These are phyloP conservation scores for Agrochola litura DNA, from an alignment of 2,888 invertebrate species.

Conservation along the genomic window DNA sequence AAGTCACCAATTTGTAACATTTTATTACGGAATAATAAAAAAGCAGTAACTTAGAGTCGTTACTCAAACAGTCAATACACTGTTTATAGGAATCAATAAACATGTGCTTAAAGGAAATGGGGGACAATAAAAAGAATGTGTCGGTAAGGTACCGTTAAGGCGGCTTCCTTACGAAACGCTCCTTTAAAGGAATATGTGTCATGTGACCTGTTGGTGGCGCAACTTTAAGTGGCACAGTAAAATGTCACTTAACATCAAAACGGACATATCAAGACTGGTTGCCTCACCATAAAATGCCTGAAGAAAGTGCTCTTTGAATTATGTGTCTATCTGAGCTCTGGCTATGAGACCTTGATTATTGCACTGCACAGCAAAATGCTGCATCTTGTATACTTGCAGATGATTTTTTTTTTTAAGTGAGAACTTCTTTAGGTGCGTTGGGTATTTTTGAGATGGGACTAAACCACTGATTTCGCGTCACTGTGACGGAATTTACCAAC, in stretches of 20 bases:
- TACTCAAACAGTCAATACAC: slow-evolving; percentile 23
- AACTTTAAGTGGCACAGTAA: slow-evolving; percentile 42
- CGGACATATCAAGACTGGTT: slow-evolving; percentile 28
- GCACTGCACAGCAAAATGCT: background rate
- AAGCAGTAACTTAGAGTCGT: background rate
- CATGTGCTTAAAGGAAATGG: slow-evolving; percentile 46
- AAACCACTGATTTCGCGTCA: too few species aligned
- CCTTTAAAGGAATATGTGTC: slow-evolving; percentile 66
- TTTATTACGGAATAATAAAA: background rate
- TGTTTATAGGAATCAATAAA: slow-evolving; percentile 30
- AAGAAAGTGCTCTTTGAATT: slow-evolving; percentile 2
- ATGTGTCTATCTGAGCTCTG: background rate
- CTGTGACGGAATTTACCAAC: too few species aligned
- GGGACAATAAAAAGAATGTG: slow-evolving; percentile 48
- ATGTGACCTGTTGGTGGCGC: slow-evolving; percentile 45
- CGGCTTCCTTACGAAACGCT: slow-evolving; percentile 59
- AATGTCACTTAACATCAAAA: slow-evolving; percentile 52
- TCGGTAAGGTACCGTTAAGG: slow-evolving; percentile 49
- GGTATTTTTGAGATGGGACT: too few species aligned
- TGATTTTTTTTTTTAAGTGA: too few species aligned
- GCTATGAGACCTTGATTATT: background rate
- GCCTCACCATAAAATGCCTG: slow-evolving; percentile 21
- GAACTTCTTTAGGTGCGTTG: too few species aligned
- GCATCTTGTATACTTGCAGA: background rate
- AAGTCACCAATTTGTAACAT: background rate